Evolutionary conservation across 64 coral and sea anemone species (phyloP).

Genomic region (Orbicella faveolata): DNA sequence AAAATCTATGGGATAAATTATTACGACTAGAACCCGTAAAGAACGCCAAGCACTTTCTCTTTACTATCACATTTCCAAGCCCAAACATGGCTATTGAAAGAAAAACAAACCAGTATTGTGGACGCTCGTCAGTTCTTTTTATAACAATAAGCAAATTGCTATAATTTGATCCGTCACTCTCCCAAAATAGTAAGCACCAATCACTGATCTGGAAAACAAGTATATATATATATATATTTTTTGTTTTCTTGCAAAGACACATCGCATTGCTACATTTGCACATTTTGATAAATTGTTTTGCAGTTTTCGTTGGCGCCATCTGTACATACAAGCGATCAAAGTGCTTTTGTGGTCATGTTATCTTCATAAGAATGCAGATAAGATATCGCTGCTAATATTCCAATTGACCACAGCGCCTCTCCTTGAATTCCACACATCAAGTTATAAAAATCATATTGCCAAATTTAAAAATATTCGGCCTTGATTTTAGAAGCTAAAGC

Average conservation of each 20-base stretch:
- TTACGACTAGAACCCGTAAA: too few species aligned
- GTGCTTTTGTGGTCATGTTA: background rate
- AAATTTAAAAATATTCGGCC: background rate
- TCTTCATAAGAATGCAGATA: too few species aligned
- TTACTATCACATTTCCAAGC: background rate
- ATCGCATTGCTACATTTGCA: too few species aligned
- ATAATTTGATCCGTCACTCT: background rate
- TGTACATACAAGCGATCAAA: too few species aligned
- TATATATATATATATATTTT: too few species aligned
- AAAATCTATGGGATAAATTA: too few species aligned
- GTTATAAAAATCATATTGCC: background rate
- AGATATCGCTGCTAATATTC: background rate
- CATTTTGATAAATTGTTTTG: too few species aligned
- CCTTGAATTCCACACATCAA: constrained; percentile 3
- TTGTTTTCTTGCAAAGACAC: too few species aligned
- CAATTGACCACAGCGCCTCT: constrained; percentile 4
- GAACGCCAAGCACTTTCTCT: background rate
- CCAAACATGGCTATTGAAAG: background rate
- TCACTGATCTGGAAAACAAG: too few species aligned
- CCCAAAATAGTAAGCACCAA: too few species aligned
- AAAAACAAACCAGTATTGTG: constrained; percentile 10
- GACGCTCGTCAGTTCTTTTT: constrained; percentile 5
- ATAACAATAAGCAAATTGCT: background rate
- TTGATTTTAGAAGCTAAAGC: background rate
- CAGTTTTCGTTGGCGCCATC: background rate